A percentile compares a stretch with the other conserved stretches of the same genome.
phyloP scores from a whole-genome alignment of 1,140 invertebrate species.

The Trachymyrmex cornetzi region DNA sequence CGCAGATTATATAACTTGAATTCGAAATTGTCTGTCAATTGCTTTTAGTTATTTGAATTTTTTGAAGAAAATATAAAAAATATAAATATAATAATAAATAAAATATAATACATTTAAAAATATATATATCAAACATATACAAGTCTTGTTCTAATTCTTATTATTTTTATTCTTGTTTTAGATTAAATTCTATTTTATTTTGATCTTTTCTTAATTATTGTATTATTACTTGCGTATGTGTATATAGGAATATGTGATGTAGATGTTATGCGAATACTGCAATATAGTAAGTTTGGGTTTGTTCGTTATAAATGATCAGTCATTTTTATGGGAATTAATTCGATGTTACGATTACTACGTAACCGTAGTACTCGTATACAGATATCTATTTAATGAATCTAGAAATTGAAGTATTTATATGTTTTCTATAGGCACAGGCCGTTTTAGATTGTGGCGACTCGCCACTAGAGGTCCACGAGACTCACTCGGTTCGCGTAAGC shows the following conservation, averaged over 20 bases:
- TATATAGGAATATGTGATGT: neutral
- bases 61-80: too few relatives aligned
- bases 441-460: too few relatives aligned
- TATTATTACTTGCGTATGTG: neutral
- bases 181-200: neutral
- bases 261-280: neutral
- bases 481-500: too few relatives aligned
- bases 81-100: too few relatives aligned
- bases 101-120: neutral
- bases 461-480: too few relatives aligned
- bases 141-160: neutral
- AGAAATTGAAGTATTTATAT: neutral
- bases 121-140: neutral
- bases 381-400: constrained; percentile 3
- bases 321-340: neutral
- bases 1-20: neutral
- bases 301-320: neutral
- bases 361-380: neutral
- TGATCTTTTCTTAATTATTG: neutral
- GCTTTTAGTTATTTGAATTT: neutral
- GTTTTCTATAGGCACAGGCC: neutral
- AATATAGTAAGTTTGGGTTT: neutral
- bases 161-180: neutral
- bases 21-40: neutral
- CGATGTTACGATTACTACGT: neutral